phyloP scores from a whole-genome alignment of 1,140 invertebrate genomes.

The Musca domestica region DNA sequence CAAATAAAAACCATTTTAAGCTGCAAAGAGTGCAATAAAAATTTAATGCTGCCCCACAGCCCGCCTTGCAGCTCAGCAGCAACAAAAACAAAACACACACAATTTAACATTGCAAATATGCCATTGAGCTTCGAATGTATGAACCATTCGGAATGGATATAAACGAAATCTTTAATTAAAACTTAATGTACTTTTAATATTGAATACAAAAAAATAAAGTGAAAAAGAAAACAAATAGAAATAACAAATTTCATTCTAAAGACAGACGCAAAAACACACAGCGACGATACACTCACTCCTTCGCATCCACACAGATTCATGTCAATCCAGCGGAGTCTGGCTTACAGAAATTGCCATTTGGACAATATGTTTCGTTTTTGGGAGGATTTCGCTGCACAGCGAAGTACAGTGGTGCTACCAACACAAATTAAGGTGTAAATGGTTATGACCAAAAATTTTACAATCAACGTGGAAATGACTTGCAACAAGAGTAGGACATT shows the following conservation, averaged over 20 bases:
- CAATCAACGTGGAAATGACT: too few relatives aligned
- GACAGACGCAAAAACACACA: not conserved
- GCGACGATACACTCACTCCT: not conserved
- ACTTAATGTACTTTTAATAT: slow-evolving; percentile 21
- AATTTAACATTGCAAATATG: slow-evolving; percentile 1
- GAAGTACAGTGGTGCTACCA: not conserved
- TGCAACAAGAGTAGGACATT: too few relatives aligned
- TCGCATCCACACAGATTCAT: not conserved
- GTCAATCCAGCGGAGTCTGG: not conserved
- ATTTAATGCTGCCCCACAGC: too few relatives aligned
- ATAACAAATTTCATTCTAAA: too few relatives aligned
- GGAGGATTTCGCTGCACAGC: not conserved
- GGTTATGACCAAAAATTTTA: too few relatives aligned
- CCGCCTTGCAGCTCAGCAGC: not conserved
- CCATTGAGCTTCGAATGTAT: too few relatives aligned
- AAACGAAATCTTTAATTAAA: slow-evolving; percentile 20
- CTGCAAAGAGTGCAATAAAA: too few relatives aligned
- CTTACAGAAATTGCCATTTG: not conserved
- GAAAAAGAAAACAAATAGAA: not conserved
- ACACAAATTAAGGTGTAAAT: too few relatives aligned
- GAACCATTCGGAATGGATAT: not conserved
- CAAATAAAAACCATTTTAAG: too few relatives aligned
- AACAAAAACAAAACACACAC: slow-evolving; percentile 10
- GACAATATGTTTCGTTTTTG: not conserved
- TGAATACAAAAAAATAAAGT: not conserved